phyloP scores from a whole-genome alignment of 1,140 invertebrate genomes.

The Ooceraea biroi region DNA sequence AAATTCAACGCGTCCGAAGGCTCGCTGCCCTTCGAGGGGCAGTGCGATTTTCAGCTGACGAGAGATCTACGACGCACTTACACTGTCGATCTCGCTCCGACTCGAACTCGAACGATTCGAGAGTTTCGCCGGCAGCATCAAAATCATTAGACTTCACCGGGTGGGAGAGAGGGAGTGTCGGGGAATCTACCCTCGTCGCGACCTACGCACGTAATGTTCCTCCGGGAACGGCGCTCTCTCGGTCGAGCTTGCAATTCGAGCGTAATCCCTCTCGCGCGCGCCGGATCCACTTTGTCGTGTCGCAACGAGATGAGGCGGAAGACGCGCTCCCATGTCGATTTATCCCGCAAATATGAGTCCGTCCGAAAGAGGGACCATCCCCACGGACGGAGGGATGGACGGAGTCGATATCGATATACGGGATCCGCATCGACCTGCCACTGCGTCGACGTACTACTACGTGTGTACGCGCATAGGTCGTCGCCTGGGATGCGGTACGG shows the following conservation, averaged over 20 bases:
- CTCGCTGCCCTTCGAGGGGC: neutral
- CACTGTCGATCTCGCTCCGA: no score
- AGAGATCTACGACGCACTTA: conserved; percentile 29
- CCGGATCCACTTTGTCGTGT: conserved; percentile 35
- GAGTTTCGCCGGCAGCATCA: neutral
- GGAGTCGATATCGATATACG: neutral
- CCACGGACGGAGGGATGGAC: neutral
- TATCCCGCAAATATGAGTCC: conserved; percentile 25
- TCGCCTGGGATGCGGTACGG: neutral
- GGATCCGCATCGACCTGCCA: conserved; percentile 1
- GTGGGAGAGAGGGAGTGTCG: neutral
- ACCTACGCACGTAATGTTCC: conserved; percentile 39
- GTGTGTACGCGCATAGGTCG: neutral
- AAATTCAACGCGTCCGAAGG: conserved; percentile 20
- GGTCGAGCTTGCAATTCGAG: conserved; percentile 9
- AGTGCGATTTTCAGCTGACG: conserved; percentile 20
- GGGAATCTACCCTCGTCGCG: conserved; percentile 24
- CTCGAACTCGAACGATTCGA: conserved; percentile 14
- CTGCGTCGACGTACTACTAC: no score
- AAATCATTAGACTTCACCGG: conserved; percentile 13
- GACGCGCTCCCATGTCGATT: conserved; percentile 18
- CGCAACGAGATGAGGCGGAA: neutral
- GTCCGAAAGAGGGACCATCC: no score
- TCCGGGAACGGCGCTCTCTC: conserved; percentile 1
- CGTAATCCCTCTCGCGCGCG: conserved; percentile 8